phyloP scores from a whole-genome alignment of 2,797 vertebrate species.

The Selene dorsalis region DNA sequence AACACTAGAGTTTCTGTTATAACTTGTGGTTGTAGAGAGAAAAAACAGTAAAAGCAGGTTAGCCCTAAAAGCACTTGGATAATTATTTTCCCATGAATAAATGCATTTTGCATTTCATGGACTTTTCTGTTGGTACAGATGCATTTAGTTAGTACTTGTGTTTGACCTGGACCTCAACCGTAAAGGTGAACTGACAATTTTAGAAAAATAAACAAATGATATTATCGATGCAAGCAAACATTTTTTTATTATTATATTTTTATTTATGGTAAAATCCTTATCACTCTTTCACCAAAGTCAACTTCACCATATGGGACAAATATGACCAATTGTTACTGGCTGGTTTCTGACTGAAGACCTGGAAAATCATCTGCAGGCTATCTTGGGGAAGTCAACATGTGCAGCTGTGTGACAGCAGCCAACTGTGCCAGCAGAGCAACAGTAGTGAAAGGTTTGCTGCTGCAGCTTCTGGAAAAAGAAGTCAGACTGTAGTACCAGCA shows the following conservation, averaged over 20 bases:
- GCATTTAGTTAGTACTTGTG: background rate
- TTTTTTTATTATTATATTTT: background rate
- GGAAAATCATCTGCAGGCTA: conserved; percentile 19
- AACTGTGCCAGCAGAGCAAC: conserved; percentile 42
- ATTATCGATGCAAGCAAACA: background rate
- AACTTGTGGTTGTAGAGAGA: background rate
- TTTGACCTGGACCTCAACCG: background rate
- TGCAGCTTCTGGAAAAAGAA: conserved; percentile 27
- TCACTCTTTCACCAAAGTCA: background rate
- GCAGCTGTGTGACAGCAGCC: conserved; percentile 11
- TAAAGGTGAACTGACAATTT: background rate
- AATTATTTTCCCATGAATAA: background rate
- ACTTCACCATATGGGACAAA: background rate
- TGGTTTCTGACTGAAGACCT: background rate
- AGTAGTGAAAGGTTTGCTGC: conserved; percentile 39
- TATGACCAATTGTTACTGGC: background rate
- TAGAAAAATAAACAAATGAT: background rate
- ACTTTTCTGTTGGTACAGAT: background rate
- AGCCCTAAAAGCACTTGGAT: too few relatives aligned
- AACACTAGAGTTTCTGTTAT: background rate
- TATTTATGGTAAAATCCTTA: background rate
- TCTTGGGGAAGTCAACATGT: conserved; percentile 34
- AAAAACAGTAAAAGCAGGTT: background rate
- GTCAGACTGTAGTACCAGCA: conserved; percentile 41
- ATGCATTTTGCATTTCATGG: background rate